These are phyloP conservation scores for Limenitis camilla DNA, from an alignment of 2,888 invertebrate species.

Conservation along the genomic window DNA sequence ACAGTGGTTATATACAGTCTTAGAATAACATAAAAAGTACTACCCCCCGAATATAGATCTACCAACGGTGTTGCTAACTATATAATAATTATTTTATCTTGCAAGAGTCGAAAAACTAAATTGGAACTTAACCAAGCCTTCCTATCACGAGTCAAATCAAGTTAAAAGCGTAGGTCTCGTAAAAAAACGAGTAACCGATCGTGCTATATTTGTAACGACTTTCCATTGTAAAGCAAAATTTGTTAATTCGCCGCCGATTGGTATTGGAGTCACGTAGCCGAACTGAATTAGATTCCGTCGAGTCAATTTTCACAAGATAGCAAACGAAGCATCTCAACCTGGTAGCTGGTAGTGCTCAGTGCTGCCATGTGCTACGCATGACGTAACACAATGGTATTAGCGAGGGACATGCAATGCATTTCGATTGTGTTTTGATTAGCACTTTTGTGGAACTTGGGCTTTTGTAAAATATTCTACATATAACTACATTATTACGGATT, in stretches of 20 bases:
- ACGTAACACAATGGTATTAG: slow-evolving; percentile 23
- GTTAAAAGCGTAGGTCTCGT: background rate
- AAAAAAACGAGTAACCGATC: slow-evolving; percentile 1
- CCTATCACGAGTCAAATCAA: background rate
- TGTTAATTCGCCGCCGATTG: slow-evolving; percentile 13
- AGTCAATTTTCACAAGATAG: slow-evolving; percentile 29
- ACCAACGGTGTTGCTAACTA: no score
- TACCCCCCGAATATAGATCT: no score
- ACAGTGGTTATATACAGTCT: no score
- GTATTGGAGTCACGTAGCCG: slow-evolving; percentile 23
- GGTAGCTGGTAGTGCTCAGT: slow-evolving; percentile 19
- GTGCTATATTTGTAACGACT: slow-evolving; percentile 8
- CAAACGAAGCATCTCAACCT: slow-evolving; percentile 27
- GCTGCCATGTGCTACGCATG: slow-evolving; percentile 26
- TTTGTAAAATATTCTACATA: background rate
- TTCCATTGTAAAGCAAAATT: slow-evolving; percentile 14
- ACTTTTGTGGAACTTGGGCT: background rate
- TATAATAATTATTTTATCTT: no score
- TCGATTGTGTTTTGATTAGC: slow-evolving; percentile 3
- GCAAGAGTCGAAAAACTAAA: background rate
- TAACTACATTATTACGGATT: no score
- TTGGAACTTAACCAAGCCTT: background rate
- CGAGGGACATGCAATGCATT: slow-evolving; percentile 15
- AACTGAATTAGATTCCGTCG: slow-evolving; percentile 26
- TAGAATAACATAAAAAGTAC: no score